Percentiles rank a stretch among this genome's conserved stretches.
Conservation (phyloP, 2,113 vertebrate species). For the Turdus rufiventris region DNA sequence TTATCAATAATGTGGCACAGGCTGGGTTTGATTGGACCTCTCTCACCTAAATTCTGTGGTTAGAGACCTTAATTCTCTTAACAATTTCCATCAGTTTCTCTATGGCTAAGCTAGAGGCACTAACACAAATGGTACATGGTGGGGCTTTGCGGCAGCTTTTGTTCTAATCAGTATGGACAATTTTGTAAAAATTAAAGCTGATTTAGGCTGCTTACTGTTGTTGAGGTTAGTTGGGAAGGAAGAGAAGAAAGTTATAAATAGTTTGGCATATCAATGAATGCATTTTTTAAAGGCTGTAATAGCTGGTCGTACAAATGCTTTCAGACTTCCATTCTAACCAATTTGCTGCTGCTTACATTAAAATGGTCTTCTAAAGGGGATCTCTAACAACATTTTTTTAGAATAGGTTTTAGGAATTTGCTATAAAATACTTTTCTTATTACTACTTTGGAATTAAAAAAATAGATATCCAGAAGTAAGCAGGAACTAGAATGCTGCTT, state of each 20-base stretch:
- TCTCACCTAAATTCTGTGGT: constrained; percentile 37
- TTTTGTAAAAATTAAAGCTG: neutral
- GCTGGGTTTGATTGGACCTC: constrained; percentile 14
- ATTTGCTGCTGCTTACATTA: constrained; percentile 17
- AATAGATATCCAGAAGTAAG: neutral
- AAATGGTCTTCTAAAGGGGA: constrained; percentile 14
- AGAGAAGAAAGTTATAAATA: neutral
- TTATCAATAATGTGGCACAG: neutral
- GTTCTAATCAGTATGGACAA: constrained; percentile 30
- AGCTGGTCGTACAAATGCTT: neutral
- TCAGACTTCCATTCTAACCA: constrained; percentile 21
- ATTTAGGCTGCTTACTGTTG: neutral
- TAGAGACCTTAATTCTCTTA: constrained; percentile 36
- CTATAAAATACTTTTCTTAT: constrained; percentile 49
- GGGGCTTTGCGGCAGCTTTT: neutral
- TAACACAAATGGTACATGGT: constrained; percentile 29
- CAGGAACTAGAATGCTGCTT: neutral
- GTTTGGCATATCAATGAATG: neutral
- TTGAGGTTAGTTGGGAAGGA: neutral
- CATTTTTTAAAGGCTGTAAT: constrained; percentile 29
- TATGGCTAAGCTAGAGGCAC: constrained; percentile 34
- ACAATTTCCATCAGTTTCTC: constrained; percentile 22
- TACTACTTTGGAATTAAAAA: constrained; percentile 12
- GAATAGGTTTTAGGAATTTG: constrained; percentile 18
- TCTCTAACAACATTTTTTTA: constrained; percentile 16